Percentiles rank a stretch among this genome's conserved stretches.
Evolutionary conservation across 2,888 invertebrate species (phyloP).

Genomic region (Nyleta sp.): DNA sequence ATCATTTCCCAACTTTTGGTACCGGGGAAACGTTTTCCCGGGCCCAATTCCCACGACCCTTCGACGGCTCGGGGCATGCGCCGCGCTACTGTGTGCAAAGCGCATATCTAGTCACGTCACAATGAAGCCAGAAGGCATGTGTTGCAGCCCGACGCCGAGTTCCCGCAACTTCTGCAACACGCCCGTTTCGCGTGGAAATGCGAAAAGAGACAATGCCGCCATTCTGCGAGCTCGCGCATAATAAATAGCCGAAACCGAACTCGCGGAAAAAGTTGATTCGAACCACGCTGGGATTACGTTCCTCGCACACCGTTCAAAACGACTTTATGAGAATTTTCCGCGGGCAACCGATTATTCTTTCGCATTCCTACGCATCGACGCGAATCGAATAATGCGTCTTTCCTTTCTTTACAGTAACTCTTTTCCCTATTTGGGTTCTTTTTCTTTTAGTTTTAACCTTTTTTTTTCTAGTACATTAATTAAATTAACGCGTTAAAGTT

Average conservation of each 20-base stretch:
- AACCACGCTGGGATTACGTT: background rate
- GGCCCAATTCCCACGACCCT: conserved; percentile 40
- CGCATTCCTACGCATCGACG: no score
- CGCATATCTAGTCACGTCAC: conserved; percentile 45
- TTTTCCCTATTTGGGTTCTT: no score
- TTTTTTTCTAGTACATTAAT: no score
- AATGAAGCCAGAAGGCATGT: conserved; percentile 37
- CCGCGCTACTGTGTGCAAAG: conserved; percentile 33
- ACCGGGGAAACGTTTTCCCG: conserved; percentile 8
- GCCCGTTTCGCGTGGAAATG: conserved; percentile 28
- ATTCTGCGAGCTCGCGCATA: conserved; percentile 20
- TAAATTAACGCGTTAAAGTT: no score
- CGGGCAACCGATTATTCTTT: no score
- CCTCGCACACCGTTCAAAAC: no score
- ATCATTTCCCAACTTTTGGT: background rate
- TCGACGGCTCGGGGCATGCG: conserved; percentile 5
- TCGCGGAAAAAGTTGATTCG: conserved; percentile 12
- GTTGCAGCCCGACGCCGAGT: conserved; percentile 9
- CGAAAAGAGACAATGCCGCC: conserved; percentile 32
- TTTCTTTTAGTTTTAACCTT: no score
- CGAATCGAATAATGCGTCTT: no score
- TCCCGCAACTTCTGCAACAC: conserved; percentile 34
- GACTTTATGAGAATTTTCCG: conserved; percentile 4
- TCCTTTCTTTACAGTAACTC: no score
- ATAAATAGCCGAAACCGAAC: conserved; percentile 38